phyloP scores from a whole-genome alignment of 2,888 invertebrate genomes.

The Drosophila hawaiiensis region DNA sequence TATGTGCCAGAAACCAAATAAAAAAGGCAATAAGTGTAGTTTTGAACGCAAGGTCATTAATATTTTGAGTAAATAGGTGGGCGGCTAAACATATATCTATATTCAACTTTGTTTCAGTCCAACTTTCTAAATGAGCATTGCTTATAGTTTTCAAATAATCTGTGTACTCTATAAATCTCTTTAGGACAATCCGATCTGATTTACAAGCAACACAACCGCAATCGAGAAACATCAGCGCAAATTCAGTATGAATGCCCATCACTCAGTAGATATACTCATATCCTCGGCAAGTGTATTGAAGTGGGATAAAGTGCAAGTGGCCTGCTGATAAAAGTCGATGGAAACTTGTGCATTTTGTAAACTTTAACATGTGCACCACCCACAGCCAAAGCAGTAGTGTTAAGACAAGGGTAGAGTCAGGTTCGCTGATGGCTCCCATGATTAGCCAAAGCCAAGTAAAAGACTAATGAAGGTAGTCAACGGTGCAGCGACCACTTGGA shows the following conservation, averaged over 20 bases:
- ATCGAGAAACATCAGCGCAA: background rate
- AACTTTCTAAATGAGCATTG: background rate
- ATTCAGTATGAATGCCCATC: background rate
- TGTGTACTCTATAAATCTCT: background rate
- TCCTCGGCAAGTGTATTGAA: background rate
- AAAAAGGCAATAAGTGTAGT: background rate
- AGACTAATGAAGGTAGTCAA: constrained; percentile 80
- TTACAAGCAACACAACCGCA: background rate
- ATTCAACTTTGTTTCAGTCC: background rate
- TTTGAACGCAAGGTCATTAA: background rate
- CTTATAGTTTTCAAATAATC: background rate
- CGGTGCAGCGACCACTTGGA: constrained; percentile 46
- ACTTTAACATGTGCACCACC: constrained; percentile 56
- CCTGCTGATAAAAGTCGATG: constrained; percentile 30
- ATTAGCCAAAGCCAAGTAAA: constrained; percentile 75
- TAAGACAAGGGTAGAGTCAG: background rate
- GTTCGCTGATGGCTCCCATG: constrained; percentile 43
- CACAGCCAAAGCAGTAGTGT: constrained; percentile 31
- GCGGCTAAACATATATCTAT: background rate
- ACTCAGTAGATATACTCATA: background rate
- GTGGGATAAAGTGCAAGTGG: constrained; percentile 16
- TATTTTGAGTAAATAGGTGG: background rate
- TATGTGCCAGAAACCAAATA: background rate
- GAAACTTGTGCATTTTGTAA: constrained; percentile 56
- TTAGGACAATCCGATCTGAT: background rate